phyloP scores from a whole-genome alignment of 2,797 vertebrate genomes.

The Myiothlypis chrysogaster region DNA sequence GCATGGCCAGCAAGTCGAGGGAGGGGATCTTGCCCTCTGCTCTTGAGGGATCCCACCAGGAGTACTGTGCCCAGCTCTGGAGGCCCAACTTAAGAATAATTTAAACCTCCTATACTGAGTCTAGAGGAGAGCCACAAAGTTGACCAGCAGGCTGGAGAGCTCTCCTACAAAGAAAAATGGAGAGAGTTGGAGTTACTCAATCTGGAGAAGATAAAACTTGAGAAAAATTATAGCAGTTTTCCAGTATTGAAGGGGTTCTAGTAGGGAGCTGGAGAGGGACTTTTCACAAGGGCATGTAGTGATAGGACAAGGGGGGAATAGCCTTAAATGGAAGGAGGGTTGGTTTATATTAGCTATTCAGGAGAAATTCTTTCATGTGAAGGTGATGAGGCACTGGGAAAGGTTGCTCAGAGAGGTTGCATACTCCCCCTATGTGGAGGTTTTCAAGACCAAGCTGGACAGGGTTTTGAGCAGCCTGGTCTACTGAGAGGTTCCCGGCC shows the following conservation, averaged over 20 bases:
- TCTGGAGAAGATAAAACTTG: too few relatives aligned
- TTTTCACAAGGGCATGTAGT: too few relatives aligned
- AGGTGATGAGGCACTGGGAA: not conserved
- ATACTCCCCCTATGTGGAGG: accelerated
- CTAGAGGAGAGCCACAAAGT: not conserved
- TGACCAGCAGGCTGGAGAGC: not conserved
- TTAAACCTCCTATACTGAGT: not conserved
- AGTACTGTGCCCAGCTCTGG: not conserved
- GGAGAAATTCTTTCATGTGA: not conserved
- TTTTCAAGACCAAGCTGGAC: not conserved
- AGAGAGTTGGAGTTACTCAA: not conserved
- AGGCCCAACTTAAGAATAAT: not conserved
- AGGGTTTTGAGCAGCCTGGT: not conserved
- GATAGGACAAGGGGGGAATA: too few relatives aligned
- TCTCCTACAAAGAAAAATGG: not conserved
- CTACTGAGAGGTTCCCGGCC: not conserved
- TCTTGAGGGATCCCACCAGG: too few relatives aligned
- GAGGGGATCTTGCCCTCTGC: not conserved
- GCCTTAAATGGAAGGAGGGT: too few relatives aligned
- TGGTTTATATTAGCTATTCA: too few relatives aligned
- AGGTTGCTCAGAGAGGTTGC: not conserved
- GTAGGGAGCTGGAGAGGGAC: too few relatives aligned
- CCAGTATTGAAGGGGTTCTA: too few relatives aligned
- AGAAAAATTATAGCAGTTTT: too few relatives aligned
- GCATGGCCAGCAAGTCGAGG: accelerated